These are phyloP conservation scores for Scaeva pyrastri DNA, from an alignment of 2,888 invertebrate species.

Conservation along the genomic window DNA sequence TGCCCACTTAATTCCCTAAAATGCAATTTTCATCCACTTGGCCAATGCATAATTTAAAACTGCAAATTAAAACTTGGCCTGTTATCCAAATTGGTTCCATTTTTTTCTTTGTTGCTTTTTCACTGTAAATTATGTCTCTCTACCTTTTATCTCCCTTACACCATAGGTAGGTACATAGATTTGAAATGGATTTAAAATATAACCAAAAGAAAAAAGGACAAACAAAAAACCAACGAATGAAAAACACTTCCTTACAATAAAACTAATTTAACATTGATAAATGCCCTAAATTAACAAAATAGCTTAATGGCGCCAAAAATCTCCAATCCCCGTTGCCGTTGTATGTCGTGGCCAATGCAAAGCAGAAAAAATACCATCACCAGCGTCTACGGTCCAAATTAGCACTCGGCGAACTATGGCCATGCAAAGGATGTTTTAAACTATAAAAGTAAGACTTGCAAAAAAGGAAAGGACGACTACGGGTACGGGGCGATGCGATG, in stretches of 20 bases:
- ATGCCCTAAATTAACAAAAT: slow-evolving; percentile 74
- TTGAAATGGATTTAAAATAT: background rate
- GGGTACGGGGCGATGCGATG: background rate
- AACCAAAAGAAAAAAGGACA: slow-evolving; percentile 7
- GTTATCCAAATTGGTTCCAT: slow-evolving; percentile 1
- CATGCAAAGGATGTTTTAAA: slow-evolving; percentile 44
- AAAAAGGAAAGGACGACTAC: slow-evolving; percentile 5
- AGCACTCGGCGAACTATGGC: slow-evolving; percentile 57
- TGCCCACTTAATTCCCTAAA: slow-evolving; percentile 14
- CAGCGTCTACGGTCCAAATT: slow-evolving; percentile 67
- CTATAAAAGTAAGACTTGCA: slow-evolving; percentile 35
- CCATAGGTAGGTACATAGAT: background rate
- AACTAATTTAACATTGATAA: slow-evolving; percentile 74
- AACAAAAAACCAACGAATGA: background rate
- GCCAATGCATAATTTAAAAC: slow-evolving; percentile 47
- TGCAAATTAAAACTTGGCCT: slow-evolving; percentile 53
- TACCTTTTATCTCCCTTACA: background rate
- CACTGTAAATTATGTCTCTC: background rate
- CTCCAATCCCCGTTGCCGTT: slow-evolving; percentile 34
- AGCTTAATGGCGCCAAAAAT: slow-evolving; percentile 75
- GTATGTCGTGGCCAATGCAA: background rate
- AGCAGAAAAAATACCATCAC: slow-evolving; percentile 43
- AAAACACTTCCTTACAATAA: slow-evolving; percentile 45
- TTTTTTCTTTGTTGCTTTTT: background rate
- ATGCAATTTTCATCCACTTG: slow-evolving; percentile 26